These are phyloP conservation scores for Plebejus argus DNA, from an alignment of 2,888 invertebrate genomes.

Conservation along the genomic window DNA sequence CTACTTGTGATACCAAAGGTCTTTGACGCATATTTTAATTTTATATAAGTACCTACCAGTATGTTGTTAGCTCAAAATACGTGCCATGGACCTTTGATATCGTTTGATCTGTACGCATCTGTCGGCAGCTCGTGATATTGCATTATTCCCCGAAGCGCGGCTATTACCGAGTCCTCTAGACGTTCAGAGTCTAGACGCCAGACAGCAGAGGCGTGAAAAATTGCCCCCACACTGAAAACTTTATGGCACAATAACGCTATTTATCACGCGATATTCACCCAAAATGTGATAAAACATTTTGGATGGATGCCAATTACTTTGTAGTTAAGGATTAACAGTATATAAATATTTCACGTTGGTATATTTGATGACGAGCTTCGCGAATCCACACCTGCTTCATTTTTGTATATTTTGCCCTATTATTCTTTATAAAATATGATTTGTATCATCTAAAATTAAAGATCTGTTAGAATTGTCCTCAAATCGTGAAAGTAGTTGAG, in stretches of 20 bases:
- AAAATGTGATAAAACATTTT: constrained; percentile 27
- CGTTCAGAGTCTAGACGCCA: constrained; percentile 30
- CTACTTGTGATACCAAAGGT: too few relatives aligned
- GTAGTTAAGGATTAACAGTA: constrained; percentile 11
- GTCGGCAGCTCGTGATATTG: constrained; percentile 17
- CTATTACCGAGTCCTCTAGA: constrained; percentile 37
- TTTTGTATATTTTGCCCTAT: not conserved
- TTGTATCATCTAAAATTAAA: not conserved
- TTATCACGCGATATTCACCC: constrained; percentile 23
- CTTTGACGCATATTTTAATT: too few relatives aligned
- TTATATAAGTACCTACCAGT: not conserved
- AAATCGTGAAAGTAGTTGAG: not conserved
- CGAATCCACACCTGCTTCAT: not conserved
- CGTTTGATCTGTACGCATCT: constrained; percentile 23
- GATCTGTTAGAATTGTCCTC: not conserved
- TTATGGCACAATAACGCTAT: constrained; percentile 8
- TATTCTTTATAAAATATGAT: not conserved
- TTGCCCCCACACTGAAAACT: constrained; percentile 21
- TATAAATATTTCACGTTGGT: constrained; percentile 1
- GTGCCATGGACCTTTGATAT: constrained; percentile 15
- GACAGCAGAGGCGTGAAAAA: constrained; percentile 37
- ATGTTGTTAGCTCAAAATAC: not conserved
- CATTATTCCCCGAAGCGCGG: constrained; percentile 10
- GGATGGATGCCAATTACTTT: constrained; percentile 26
- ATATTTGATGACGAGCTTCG: not conserved